phyloP scores from a whole-genome alignment of 1,140 invertebrate species.

The Zaprionus taronus region DNA sequence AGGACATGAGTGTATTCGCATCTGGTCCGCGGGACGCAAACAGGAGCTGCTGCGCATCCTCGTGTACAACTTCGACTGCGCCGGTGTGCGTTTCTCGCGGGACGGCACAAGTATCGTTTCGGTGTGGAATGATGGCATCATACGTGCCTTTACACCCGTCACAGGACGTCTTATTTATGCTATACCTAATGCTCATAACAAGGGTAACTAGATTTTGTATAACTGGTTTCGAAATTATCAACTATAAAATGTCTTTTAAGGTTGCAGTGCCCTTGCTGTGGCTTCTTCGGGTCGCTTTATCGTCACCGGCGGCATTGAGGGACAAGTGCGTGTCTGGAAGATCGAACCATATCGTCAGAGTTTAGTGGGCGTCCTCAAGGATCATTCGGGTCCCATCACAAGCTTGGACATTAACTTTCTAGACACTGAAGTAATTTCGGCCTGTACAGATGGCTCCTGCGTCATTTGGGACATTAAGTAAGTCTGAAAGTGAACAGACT shows the following conservation, averaged over 20 bases:
- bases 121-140: conserved; percentile 95
- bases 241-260: conserved; percentile 9
- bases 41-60: conserved; percentile 93
- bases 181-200: conserved; percentile 94
- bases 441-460: conserved; percentile 94
- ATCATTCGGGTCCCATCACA: conserved; percentile 94
- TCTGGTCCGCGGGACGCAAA: conserved; percentile 91
- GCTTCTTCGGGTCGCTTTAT: conserved; percentile 90
- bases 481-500: background rate
- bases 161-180: conserved; percentile 91
- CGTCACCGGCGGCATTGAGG: conserved; percentile 94
- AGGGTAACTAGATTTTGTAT: conserved; percentile 84
- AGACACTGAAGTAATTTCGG: conserved; percentile 92
- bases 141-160: conserved; percentile 93
- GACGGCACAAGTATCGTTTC: conserved; percentile 92
- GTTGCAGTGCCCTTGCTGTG: conserved; percentile 86
- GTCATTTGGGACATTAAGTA: conserved; percentile 95
- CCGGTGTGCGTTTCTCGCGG: conserved; percentile 89
- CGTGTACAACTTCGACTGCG: conserved; percentile 94
- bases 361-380: conserved; percentile 91
- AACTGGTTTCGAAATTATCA: no score
- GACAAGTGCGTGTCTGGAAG: conserved; percentile 91
- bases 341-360: conserved; percentile 88
- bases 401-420: conserved; percentile 91
- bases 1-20: conserved; percentile 92